These are phyloP conservation scores for Coturnix japonica DNA, from an alignment of 2,113 vertebrate genomes.

Conservation along the genomic window DNA sequence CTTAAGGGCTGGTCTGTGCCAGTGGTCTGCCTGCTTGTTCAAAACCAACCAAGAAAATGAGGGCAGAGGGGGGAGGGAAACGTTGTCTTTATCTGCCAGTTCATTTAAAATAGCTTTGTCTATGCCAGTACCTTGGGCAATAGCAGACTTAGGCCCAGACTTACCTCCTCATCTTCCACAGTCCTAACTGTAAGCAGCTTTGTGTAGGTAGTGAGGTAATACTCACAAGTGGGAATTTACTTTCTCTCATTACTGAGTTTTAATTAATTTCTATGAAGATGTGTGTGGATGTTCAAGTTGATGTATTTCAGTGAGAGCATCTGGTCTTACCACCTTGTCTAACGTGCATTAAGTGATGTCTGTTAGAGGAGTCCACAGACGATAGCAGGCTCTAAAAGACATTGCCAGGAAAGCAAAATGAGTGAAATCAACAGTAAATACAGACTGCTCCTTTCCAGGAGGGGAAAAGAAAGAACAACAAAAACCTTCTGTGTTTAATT, in stretches of 20 bases:
- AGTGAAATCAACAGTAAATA: background rate
- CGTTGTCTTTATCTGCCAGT: background rate
- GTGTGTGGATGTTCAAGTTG: background rate
- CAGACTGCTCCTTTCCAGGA: background rate
- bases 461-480: background rate
- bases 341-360: background rate
- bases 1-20: background rate
- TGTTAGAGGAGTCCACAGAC: background rate
- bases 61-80: rapidly evolving
- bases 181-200: background rate
- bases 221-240: background rate
- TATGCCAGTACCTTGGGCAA: background rate
- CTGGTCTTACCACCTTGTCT: background rate
- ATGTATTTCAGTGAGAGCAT: background rate
- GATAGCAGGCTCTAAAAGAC: background rate
- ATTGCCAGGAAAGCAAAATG: background rate
- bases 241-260: background rate
- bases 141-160: background rate
- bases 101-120: background rate
- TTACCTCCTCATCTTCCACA: background rate
- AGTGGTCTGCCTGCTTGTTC: background rate
- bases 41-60: background rate
- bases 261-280: background rate
- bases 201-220: no score
- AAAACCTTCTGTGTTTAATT: background rate